Percentiles rank a stretch among this genome's conserved stretches.
Evolutionary conservation across 2,113 vertebrate species (phyloP).

Genomic region (Dasyornis broadbenti): DNA sequence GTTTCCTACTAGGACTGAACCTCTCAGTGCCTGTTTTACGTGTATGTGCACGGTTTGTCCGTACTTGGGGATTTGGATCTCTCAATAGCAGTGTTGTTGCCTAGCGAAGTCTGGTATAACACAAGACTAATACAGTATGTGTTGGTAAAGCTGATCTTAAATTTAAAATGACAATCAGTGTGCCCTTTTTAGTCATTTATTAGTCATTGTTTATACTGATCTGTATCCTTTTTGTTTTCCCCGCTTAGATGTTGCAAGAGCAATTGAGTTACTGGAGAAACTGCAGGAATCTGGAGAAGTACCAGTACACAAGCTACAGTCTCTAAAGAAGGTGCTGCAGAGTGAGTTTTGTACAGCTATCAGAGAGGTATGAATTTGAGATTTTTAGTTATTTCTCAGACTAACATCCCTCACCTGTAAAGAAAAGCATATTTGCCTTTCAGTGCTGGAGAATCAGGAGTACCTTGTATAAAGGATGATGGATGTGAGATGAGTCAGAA

Average conservation of each 20-base stretch:
- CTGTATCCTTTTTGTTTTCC: neutral
- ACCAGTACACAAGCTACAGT: slow-evolving; percentile 94
- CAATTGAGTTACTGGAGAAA: slow-evolving; percentile 96
- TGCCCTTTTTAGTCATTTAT: neutral
- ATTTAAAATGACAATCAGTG: neutral
- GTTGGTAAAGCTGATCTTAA: slow-evolving; percentile 8
- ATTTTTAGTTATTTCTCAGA: slow-evolving; percentile 15
- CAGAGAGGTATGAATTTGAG: slow-evolving; percentile 88
- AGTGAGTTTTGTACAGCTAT: slow-evolving; percentile 99
- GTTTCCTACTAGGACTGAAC: neutral
- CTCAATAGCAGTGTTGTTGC: neutral
- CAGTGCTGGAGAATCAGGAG: neutral
- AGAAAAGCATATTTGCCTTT: neutral
- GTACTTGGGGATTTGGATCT: neutral
- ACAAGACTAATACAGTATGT: neutral
- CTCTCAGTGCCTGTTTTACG: neutral
- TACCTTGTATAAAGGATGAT: neutral
- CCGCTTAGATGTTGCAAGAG: slow-evolving; percentile 89
- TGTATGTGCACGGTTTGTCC: fast-evolving
- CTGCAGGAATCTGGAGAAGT: slow-evolving; percentile 95
- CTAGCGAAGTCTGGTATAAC: neutral
- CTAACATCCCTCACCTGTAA: neutral
- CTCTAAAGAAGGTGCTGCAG: slow-evolving; percentile 97
- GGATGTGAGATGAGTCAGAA: neutral
- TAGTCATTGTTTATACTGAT: neutral